Base-by-base conservation (phyloP, 2,888 invertebrate genomes). In the Andrena bucephala region DNA sequence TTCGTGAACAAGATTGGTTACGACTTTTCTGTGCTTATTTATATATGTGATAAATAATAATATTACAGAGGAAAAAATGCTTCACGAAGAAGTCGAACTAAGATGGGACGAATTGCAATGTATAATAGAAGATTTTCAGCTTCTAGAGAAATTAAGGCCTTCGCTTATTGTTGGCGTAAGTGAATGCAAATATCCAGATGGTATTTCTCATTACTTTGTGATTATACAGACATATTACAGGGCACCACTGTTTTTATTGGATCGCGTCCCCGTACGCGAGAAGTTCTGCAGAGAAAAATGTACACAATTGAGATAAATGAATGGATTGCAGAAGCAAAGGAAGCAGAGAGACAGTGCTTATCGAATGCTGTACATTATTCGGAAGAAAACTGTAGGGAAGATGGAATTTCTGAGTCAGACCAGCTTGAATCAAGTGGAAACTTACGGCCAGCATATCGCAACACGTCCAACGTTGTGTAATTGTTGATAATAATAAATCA, bases 221-320 rank as follows among this genome's bases (percentile, higher is more conserved):
- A 13, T 36, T 24, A 29, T 16, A 16, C 16, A 24, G 36, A 54
- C 20, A 24, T 75, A 20, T 80, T 48, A 16, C 7, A 95, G 95
- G 95, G 95, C 8, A 94, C 94, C n/a, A 95, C 96, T n/a, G 95
- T 96, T 6, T 97, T 96, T 92, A 95, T 97, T 65, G 97, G 97
- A 0, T 96, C 96, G n/a, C 94, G 97, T 72, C 96, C 96, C 2
- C 95, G 97, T 65, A 97, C 97, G 54, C 95, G 97, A 89, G 97
- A 97, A 91, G 97, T 97, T 13, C 94, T 97, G 29, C 97, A 97
- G 91, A 94, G 96, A 85, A 95, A 96, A 89, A 97, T 97, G 97
- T 97, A 97, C 93, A 96, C 96, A 83, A 93, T 95, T 8, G 97
- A 97, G 90, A 97, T 97, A 90, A 95, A 95, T 83, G 96, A 96